A percentile compares a stretch with the other conserved stretches of the same genome.
These are phyloP conservation scores for Pogoniulus pusillus DNA, from an alignment of 2,797 vertebrate genomes.

Conservation along the genomic window DNA sequence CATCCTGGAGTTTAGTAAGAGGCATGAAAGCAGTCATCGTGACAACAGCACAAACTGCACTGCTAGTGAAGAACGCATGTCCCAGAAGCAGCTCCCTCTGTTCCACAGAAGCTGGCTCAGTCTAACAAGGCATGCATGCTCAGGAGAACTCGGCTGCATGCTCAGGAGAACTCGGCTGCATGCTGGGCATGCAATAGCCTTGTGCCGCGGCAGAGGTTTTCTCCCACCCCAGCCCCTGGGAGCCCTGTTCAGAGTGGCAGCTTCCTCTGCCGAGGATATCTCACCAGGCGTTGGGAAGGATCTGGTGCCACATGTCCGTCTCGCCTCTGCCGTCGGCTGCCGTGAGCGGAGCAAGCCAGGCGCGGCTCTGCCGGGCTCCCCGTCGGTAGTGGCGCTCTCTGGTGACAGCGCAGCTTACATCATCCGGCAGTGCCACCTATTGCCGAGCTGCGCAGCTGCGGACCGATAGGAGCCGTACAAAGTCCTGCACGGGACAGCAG, in stretches of 20 bases:
- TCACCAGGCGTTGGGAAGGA: constrained; percentile 55
- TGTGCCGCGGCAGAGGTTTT: not conserved
- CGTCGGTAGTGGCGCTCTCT: not conserved
- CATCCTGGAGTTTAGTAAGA: not conserved
- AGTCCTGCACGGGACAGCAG: not conserved
- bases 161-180: not conserved
- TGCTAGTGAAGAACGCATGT: not conserved
- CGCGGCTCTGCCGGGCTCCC: not conserved
- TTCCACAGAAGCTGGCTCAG: not conserved
- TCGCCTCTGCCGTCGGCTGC: not conserved
- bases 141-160: not conserved
- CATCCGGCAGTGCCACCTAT: constrained; percentile 53
- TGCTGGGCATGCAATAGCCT: not conserved
- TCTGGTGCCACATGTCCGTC: constrained; percentile 55
- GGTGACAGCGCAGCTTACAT: not conserved
- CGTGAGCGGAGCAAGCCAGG: rapidly evolving
- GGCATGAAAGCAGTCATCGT: not conserved
- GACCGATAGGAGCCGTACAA: not conserved
- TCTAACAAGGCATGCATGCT: not conserved
- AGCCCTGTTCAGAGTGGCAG: not conserved
- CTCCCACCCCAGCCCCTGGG: rapidly evolving
- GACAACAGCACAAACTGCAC: not conserved
- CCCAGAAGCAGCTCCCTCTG: not conserved
- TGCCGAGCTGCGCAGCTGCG: not conserved
- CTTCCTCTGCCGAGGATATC: not conserved